Percentiles rank a stretch among this genome's conserved stretches.
Evolutionary conservation across 2,797 vertebrate species (phyloP).

Genomic region (Hydrolagus colliei): DNA sequence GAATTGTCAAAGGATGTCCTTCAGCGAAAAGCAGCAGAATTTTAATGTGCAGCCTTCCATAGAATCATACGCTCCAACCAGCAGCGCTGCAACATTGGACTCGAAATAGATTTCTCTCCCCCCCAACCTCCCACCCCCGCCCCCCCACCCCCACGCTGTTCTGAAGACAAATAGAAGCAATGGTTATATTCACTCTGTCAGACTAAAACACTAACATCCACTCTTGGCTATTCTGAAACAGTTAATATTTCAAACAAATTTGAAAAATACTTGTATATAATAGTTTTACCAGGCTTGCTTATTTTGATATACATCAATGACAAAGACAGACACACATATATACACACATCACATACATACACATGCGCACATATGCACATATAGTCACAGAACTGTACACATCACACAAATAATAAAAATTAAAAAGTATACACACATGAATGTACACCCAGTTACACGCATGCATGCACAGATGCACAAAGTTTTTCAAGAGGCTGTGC

Average conservation of each 20-base stretch:
- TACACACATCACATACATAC: too few relatives aligned
- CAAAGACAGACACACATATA: too few relatives aligned
- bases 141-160: not conserved
- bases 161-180: not conserved
- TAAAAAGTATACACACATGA: too few relatives aligned
- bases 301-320: too few relatives aligned
- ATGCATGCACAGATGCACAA: not conserved
- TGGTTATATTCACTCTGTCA: not conserved
- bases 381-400: too few relatives aligned
- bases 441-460: not conserved
- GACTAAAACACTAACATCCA: not conserved
- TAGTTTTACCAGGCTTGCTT: not conserved
- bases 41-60: not conserved
- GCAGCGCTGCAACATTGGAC: constrained; percentile 2
- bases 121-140: not conserved
- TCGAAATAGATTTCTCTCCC: not conserved
- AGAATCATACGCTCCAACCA: not conserved
- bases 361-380: too few relatives aligned
- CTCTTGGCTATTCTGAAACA: not conserved
- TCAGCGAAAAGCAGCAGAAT: not conserved
- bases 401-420: too few relatives aligned
- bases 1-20: not conserved
- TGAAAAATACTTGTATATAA: not conserved
- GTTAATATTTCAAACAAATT: not conserved
- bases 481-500: not conserved